Percentiles rank a stretch among this genome's conserved stretches.
These are phyloP conservation scores for Mimachlamys varia DNA, from an alignment of 2,888 invertebrate genomes.

Conservation along the genomic window DNA sequence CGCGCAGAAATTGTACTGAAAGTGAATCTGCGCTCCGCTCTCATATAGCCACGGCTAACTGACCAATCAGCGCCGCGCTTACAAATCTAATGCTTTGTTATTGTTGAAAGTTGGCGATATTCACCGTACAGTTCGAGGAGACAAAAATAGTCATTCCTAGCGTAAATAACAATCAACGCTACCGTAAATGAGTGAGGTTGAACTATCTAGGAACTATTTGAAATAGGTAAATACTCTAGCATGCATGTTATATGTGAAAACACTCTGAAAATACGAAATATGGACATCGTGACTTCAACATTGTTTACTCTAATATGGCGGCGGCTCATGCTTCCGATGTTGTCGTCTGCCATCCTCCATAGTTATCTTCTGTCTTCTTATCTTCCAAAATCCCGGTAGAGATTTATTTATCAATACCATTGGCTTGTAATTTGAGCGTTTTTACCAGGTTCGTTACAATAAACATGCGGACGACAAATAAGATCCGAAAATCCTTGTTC, in stretches of 20 bases:
- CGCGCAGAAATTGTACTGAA: not conserved
- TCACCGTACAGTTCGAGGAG: not conserved
- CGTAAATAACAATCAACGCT: not conserved
- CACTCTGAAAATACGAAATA: not conserved
- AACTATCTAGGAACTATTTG: not conserved
- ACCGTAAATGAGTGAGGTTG: not conserved
- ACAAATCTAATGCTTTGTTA: not conserved
- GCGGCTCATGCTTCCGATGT: not conserved
- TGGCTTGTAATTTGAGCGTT: constrained; percentile 2
- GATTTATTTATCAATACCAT: not conserved
- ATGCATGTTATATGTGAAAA: not conserved
- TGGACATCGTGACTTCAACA: not conserved
- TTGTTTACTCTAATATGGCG: not conserved
- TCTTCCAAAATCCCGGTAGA: not conserved
- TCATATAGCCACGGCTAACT: not conserved
- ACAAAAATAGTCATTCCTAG: not conserved
- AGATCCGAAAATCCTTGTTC: no score
- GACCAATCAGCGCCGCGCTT: constrained; percentile 19
- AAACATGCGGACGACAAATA: no score
- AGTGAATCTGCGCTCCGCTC: constrained; percentile 22
- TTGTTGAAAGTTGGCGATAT: not conserved
- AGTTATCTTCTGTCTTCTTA: not conserved
- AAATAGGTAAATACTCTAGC: not conserved
- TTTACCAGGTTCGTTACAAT: not conserved
- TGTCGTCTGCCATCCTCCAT: not conserved